A percentile compares a stretch with the other conserved stretches of the same genome.
These are phyloP conservation scores for Lasioglossum albipes DNA, from an alignment of 1,140 invertebrate genomes.

Conservation along the genomic window DNA sequence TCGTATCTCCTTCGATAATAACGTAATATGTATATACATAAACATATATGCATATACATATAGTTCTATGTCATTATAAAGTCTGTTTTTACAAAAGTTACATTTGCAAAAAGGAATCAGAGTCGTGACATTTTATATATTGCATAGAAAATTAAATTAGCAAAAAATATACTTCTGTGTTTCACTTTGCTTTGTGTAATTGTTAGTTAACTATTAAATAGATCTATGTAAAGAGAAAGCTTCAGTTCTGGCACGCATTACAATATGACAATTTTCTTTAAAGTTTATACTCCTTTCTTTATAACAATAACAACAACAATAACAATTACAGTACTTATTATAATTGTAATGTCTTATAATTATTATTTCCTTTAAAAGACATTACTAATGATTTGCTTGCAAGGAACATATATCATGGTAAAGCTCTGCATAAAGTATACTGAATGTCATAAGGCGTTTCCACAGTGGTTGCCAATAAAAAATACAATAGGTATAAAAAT, in stretches of 20 bases:
- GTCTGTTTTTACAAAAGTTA: constrained; percentile 1
- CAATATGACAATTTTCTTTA: constrained; percentile 46
- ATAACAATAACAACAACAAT: constrained; percentile 63
- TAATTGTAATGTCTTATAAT: constrained; percentile 54
- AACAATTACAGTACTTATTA: constrained; percentile 55
- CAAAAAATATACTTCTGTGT: constrained; percentile 46
- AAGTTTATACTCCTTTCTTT: constrained; percentile 54
- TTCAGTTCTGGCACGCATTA: constrained; percentile 39
- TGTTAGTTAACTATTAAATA: constrained; percentile 43
- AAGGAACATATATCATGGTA: constrained; percentile 58
- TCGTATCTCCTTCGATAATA: background rate
- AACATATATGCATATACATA: background rate
- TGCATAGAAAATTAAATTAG: constrained; percentile 40
- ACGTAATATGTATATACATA: background rate
- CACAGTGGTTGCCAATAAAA: constrained; percentile 21
- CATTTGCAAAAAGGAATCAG: constrained; percentile 20
- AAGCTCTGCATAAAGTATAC: constrained; percentile 54
- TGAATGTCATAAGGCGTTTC: constrained; percentile 32
- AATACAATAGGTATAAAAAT: constrained; percentile 18
- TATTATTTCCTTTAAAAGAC: constrained; percentile 48
- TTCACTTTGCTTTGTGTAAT: constrained; percentile 27
- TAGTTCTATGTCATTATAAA: background rate
- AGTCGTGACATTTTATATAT: constrained; percentile 31
- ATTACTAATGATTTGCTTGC: constrained; percentile 55
- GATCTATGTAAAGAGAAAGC: constrained; percentile 50